phyloP scores from a whole-genome alignment of 2,113 vertebrate genomes.

The Muscicapa adusta region DNA sequence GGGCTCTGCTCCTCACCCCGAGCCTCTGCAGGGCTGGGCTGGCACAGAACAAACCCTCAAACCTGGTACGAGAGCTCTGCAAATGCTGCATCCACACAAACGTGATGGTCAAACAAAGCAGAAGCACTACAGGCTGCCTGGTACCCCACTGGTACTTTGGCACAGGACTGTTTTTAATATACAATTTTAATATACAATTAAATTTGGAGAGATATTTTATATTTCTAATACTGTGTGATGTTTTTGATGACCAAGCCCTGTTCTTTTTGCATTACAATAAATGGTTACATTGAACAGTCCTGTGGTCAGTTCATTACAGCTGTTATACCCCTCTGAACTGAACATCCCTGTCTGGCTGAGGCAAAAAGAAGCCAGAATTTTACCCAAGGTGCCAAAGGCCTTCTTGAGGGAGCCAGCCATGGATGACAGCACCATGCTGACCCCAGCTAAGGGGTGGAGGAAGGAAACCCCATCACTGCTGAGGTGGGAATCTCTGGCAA shows the following conservation, averaged over 20 bases:
- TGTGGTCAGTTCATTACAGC: not conserved
- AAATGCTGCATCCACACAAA: not conserved
- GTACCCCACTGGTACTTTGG: accelerated
- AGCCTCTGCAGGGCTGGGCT: not conserved
- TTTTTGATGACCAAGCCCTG: not conserved
- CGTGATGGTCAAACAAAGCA: accelerated
- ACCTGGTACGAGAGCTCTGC: accelerated
- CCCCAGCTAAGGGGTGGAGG: accelerated
- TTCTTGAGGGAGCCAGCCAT: too few relatives aligned
- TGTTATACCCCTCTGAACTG: too few relatives aligned
- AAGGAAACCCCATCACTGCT: not conserved
- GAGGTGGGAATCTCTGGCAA: too few relatives aligned
- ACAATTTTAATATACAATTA: not conserved
- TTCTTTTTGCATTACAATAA: not conserved
- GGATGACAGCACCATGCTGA: not conserved
- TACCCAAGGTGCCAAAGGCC: not conserved
- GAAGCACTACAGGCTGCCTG: not conserved
- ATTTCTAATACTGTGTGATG: not conserved
- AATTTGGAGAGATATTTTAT: not conserved
- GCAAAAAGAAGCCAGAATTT: not conserved
- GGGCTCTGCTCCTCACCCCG: accelerated
- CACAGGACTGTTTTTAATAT: not conserved
- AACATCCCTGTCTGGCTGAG: not conserved
- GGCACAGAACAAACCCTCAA: not conserved
- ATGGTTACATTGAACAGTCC: accelerated